Evolutionary conservation across 2,113 vertebrate genomes (phyloP), one percentile per base, ranked within the genome.

Genomic region (Seriola aureovittata): DNA sequence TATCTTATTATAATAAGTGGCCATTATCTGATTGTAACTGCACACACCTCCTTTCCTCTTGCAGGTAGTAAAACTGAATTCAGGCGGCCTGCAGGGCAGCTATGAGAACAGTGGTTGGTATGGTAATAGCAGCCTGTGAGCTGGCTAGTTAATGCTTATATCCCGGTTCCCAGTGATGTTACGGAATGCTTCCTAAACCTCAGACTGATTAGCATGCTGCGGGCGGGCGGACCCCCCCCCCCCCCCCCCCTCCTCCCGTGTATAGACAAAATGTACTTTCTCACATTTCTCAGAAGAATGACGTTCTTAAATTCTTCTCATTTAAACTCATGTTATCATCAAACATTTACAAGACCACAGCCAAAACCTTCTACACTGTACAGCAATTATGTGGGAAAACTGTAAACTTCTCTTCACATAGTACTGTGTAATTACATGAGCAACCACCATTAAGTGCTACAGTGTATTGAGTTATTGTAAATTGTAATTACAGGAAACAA

Each of bases 101-200:
- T 9, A 16, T 70, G 80, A 85, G 78, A 60, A 57, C 80, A 78
- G 77, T 40, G 42, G 42, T 80, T 14, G 60, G 57, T 65, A 78
- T 14, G 60, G 57, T 65, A 78, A 69, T 60, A 57, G 29, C 13
- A 76, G 48, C 29, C 29, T 29, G 29, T 29, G 29, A 29, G 29
- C 29, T 2, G 29, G 29, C 29, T 29, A 29, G 29, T 29, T 29
- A 29, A 29, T 29, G 29, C 29, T 29, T 29, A 29, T 29, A 29
- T 29, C 29, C 29, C 2, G 29, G 29, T 29, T 29, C 29, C 29
- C 29, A 29, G 29, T 29, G 29, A 29, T 29, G 29, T 29, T 29
- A 29, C 29, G 29, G 29, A 29, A 29, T 29, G 29, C 29, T 29
- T 29, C 29, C 29, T 29, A 29, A 29, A 29, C 29, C 29, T 29